Base-by-base conservation (phyloP, 2,888 invertebrate species). In the Camponotus fellah region DNA sequence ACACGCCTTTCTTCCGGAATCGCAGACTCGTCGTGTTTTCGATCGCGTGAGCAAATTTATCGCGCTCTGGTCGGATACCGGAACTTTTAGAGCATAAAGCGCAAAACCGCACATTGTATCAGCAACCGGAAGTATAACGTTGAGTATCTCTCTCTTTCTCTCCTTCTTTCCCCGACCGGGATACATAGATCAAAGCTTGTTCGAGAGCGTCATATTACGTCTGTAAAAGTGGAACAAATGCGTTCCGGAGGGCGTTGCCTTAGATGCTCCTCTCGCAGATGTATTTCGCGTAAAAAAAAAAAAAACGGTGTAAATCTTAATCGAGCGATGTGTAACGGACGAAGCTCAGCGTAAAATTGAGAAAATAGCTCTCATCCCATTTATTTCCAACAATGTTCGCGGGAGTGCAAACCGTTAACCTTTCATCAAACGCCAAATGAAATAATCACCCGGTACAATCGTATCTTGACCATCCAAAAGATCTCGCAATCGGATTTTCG, bases 11-110 rank as follows among this genome's bases (percentile, higher is more conserved):
- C 32, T 58, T 66, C 9, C 40, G 6, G 43, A 40, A 58, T 68
- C 14, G 14, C 65, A 56, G 32, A 43, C 32, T 43, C 64, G 81
- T 81, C 75, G 34, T 40, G 72, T 81, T 62, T 49, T 3, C 26
- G 62, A 72, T 72, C 37, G 49, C 14, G 14, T 21, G 53, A 60
- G n/a, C 34, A 6, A 32, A 40, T 79, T 80, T 40, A 46, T 64
- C n/a, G 37, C 53, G 5, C 53, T 81, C n/a, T n/a, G 37, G 34
- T 26, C 64, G 40, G 32, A 65, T 53, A 53, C 64, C n/a, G n/a
- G 65, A 60, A 82, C 56, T 82, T 82, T 82, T 65, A 75, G 74
- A 82, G 81, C 81, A 82, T 82, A 82, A 74, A 82, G 43, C 34
- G 32, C 43, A 14, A 56, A 43, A 17, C 26, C 26, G 26, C 17